phyloP scores from a whole-genome alignment of 2,797 vertebrate genomes.

The Sebastes minor region DNA sequence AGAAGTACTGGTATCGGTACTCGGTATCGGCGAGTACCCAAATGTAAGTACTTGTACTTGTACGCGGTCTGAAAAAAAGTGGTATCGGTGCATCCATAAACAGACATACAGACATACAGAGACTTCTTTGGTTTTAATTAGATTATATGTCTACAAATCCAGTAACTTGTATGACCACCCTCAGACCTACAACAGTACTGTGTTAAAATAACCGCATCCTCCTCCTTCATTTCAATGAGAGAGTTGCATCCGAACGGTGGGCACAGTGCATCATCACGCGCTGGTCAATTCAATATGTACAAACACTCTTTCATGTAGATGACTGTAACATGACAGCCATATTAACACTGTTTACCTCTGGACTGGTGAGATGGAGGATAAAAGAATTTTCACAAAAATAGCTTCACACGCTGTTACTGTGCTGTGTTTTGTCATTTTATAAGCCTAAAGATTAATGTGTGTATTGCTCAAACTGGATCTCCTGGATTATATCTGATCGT shows the following conservation, averaged over 20 bases:
- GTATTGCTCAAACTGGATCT: background rate
- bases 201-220: background rate
- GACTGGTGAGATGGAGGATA: background rate
- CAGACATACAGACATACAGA: background rate
- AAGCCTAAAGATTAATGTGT: background rate
- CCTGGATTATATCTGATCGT: background rate
- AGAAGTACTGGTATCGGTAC: no score
- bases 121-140: background rate
- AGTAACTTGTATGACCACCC: no score
- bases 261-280: no score
- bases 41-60: no score
- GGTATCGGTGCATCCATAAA: no score
- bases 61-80: no score
- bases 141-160: background rate
- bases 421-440: background rate
- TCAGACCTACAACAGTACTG: background rate
- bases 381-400: background rate
- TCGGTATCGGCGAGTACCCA: no score
- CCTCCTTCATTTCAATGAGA: no score
- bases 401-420: background rate
- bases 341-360: background rate
- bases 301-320: no score
- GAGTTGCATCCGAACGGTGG: no score
- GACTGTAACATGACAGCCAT: background rate
- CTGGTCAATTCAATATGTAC: no score